These are phyloP conservation scores for Trichomalopsis sarcophagae DNA, from an alignment of 1,140 invertebrate genomes.

Conservation along the genomic window DNA sequence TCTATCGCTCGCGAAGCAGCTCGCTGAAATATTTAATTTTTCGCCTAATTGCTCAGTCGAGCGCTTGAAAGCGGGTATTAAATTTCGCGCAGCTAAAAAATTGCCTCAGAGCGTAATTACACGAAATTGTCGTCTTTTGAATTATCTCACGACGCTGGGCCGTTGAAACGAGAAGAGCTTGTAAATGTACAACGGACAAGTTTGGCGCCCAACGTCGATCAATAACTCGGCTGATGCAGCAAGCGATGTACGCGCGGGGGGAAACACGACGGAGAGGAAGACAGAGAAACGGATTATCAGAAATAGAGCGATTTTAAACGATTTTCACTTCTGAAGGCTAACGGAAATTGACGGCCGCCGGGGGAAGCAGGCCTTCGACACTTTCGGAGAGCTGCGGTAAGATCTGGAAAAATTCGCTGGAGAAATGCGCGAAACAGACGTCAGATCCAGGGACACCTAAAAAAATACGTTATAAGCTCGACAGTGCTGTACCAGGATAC, in stretches of 20 bases:
- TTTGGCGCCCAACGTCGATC: neutral
- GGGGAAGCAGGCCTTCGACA: neutral
- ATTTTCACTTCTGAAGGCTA: constrained; percentile 11
- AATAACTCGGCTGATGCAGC: too few species aligned
- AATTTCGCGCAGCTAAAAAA: neutral
- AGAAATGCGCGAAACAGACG: too few species aligned
- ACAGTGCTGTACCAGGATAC: too few species aligned
- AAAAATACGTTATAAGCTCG: too few species aligned
- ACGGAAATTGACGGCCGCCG: constrained; percentile 15
- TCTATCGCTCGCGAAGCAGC: neutral
- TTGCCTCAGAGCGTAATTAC: neutral
- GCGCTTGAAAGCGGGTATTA: neutral
- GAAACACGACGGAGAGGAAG: neutral
- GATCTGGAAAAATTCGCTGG: too few species aligned
- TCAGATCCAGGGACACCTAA: too few species aligned
- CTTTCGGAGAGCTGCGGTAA: neutral
- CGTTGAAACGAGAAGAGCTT: neutral
- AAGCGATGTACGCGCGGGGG: too few species aligned
- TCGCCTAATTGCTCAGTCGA: neutral
- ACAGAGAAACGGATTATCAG: neutral
- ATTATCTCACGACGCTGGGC: neutral
- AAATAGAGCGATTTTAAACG: neutral
- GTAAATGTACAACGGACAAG: neutral
- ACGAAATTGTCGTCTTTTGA: neutral
- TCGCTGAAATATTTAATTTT: neutral